These are phyloP conservation scores for Odobenus rosmarus DNA, from an alignment of 2,113 vertebrate genomes.

Conservation along the genomic window DNA sequence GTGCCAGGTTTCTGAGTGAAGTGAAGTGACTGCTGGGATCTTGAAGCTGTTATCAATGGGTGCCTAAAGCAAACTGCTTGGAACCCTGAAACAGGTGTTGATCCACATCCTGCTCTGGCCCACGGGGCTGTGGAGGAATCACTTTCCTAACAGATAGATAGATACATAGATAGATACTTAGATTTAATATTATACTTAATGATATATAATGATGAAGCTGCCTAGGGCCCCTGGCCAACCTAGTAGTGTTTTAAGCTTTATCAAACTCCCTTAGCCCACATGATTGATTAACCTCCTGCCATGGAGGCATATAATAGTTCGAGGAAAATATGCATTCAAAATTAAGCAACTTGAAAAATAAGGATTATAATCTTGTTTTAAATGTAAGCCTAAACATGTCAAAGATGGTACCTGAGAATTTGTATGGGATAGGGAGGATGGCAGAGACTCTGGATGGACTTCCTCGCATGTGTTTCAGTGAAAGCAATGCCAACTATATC, in stretches of 20 bases:
- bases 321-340: background rate
- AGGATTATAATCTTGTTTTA: background rate
- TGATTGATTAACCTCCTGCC: background rate
- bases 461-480: background rate
- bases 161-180: background rate
- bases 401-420: background rate
- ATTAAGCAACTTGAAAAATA: background rate
- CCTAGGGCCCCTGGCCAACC: background rate
- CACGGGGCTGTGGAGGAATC: background rate
- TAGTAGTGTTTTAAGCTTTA: background rate
- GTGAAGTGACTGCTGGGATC: background rate
- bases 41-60: background rate
- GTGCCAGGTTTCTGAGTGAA: rapidly evolving
- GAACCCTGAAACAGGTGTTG: background rate
- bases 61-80: background rate
- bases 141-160: background rate
- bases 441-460: background rate
- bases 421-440: background rate
- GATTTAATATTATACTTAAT: background rate
- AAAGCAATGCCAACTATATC: background rate
- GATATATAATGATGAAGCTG: background rate
- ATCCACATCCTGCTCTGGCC: background rate
- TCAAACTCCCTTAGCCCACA: background rate
- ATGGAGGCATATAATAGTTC: background rate
- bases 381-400: background rate